These are phyloP conservation scores for Microtus montanus DNA, from an alignment of 2,113 vertebrate species.

Conservation along the genomic window DNA sequence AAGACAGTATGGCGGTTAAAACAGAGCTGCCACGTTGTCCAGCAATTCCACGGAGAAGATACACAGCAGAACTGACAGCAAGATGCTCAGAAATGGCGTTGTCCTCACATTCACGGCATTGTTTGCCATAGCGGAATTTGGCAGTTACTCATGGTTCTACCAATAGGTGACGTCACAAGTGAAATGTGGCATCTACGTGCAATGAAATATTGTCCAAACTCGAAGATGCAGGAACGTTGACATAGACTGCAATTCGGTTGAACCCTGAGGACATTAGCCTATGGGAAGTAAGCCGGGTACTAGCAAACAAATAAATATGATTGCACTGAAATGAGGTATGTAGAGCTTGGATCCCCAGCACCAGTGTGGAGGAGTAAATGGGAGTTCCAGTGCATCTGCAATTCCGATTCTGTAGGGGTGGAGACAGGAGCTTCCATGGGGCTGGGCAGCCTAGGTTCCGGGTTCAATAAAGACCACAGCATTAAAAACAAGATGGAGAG, in stretches of 20 bases:
- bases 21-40: not conserved
- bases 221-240: not conserved
- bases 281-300: not conserved
- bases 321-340: not conserved
- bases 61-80: not conserved
- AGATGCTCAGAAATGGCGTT: not conserved
- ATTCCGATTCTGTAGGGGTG: not conserved
- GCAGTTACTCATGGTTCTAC: not conserved
- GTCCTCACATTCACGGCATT: not conserved
- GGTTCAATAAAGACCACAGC: not conserved
- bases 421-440: not conserved
- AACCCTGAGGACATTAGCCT: not conserved
- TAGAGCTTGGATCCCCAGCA: not conserved
- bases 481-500: not conserved
- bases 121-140: not conserved
- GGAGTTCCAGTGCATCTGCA: not conserved
- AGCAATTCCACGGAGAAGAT: not conserved
- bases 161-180: not conserved
- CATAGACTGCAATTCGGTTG: fast-evolving
- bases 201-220: not conserved
- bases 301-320: not conserved
- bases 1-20: not conserved
- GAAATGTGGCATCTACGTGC: not conserved
- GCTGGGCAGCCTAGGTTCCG: no score
- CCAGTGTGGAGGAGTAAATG: not conserved